Conservation (phyloP, 2,113 vertebrate species). For the Lates calcarifer region DNA sequence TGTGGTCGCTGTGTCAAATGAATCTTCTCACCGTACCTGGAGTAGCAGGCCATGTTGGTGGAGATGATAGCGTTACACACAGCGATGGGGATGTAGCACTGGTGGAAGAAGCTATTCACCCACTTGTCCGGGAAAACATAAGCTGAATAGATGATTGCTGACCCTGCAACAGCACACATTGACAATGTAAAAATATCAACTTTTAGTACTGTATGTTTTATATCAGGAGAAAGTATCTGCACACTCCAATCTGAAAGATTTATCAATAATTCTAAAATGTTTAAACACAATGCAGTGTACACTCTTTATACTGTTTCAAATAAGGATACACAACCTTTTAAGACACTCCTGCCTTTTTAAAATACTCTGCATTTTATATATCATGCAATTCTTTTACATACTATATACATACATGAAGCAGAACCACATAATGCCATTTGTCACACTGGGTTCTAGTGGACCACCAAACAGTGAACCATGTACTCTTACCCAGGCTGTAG, state of each 20-base stretch:
- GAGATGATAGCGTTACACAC: constrained; percentile 86
- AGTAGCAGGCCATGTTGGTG: constrained; percentile 91
- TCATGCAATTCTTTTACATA: too few relatives aligned
- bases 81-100: constrained; percentile 82
- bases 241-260: not conserved
- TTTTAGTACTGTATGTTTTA: not conserved
- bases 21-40: constrained; percentile 85
- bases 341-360: too few relatives aligned
- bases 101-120: constrained; percentile 87
- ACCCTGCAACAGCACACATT: constrained; percentile 82
- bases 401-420: not conserved
- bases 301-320: too few relatives aligned
- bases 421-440: not conserved
- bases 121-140: constrained; percentile 90
- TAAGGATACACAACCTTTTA: not conserved
- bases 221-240: not conserved
- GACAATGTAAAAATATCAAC: not conserved
- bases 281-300: too few relatives aligned
- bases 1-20: not conserved
- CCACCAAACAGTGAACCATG: not conserved
- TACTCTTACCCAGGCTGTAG: constrained; percentile 88
- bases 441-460: not conserved
- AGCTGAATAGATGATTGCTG: constrained; percentile 90
- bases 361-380: not conserved
- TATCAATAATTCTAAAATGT: not conserved